Evolutionary conservation across 1,140 invertebrate genomes (phyloP).

Genomic region (Arctopsyche grandis): DNA sequence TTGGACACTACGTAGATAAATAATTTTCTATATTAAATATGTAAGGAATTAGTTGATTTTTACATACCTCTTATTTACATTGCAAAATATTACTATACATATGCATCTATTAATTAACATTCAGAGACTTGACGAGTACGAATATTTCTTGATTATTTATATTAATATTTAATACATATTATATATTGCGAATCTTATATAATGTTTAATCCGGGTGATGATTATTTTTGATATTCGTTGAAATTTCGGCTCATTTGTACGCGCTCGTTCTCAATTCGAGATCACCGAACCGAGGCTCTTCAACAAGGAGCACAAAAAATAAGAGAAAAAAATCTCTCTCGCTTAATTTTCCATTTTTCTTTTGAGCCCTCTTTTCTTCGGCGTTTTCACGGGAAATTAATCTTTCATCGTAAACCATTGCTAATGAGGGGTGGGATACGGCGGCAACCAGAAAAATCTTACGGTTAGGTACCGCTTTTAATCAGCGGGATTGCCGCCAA

Average conservation of each 20-base stretch:
- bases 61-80: too few relatives aligned
- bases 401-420: conserved; percentile 52
- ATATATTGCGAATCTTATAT: not conserved
- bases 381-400: conserved; percentile 54
- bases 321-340: conserved; percentile 21
- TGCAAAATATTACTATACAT: too few relatives aligned
- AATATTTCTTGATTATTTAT: too few relatives aligned
- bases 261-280: conserved; percentile 8
- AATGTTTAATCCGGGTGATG: not conserved
- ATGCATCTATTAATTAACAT: too few relatives aligned
- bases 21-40: conserved; percentile 5
- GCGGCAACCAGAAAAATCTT: conserved; percentile 25
- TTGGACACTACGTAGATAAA: not conserved
- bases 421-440: conserved; percentile 49
- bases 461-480: conserved; percentile 17
- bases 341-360: conserved; percentile 46
- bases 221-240: conserved; percentile 1
- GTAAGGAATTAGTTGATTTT: not conserved
- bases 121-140: too few relatives aligned
- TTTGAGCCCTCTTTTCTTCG: conserved; percentile 47
- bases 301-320: conserved; percentile 1
- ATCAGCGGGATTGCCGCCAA: conserved; percentile 16
- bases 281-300: not conserved
- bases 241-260: conserved; percentile 24
- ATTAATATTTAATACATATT: too few relatives aligned